A percentile compares a stretch with the other conserved stretches of the same genome.
These are phyloP conservation scores for Caenorhabditis briggsae DNA, from an alignment of 1,140 invertebrate species.

Conservation along the genomic window DNA sequence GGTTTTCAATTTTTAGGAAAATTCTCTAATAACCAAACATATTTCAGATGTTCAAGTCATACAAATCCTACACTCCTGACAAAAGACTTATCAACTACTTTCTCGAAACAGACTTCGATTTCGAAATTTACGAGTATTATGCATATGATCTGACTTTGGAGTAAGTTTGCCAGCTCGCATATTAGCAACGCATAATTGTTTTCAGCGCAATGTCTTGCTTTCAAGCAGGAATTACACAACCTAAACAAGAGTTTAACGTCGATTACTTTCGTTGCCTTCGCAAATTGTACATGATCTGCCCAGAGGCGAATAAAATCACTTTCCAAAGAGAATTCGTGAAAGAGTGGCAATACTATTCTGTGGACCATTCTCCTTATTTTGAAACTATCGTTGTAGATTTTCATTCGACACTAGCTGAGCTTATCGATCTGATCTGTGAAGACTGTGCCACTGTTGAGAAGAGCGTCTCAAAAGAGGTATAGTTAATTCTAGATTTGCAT, in stretches of 20 bases:
- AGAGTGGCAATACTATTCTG: slow-evolving; percentile 1
- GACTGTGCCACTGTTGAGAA: not conserved
- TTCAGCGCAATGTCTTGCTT: not conserved
- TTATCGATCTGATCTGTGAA: not conserved
- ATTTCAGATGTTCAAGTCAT: no score
- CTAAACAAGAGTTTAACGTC: not conserved
- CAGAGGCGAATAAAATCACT: not conserved
- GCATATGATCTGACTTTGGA: no score
- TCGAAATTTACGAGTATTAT: no score
- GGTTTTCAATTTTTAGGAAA: no score
- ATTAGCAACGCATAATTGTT: not conserved
- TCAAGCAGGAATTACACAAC: slow-evolving; percentile 30
- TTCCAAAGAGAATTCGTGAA: slow-evolving; percentile 18
- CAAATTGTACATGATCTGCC: not conserved
- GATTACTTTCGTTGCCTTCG: not conserved
- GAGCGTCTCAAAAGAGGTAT: not conserved
- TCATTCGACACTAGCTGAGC: not conserved
- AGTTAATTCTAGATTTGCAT: not conserved
- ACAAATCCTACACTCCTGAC: no score
- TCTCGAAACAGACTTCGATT: no score
- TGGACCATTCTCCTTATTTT: slow-evolving; percentile 22
- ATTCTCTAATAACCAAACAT: no score
- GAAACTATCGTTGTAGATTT: not conserved
- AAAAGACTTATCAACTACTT: no score
- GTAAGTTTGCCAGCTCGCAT: no score